These are phyloP conservation scores for Drosophila sp. DNA, from an alignment of 1,140 invertebrate species.

Conservation along the genomic window DNA sequence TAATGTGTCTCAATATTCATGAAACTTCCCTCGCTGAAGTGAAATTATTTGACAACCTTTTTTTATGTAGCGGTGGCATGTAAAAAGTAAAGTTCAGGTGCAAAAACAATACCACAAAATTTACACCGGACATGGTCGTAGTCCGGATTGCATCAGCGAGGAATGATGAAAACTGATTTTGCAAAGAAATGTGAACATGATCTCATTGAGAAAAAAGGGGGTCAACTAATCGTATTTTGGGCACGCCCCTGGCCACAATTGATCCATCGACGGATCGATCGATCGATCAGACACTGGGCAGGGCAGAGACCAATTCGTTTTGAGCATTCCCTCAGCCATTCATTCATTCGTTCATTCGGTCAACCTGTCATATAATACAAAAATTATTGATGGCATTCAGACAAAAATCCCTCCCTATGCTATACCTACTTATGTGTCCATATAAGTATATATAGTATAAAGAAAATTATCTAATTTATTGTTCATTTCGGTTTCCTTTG, in stretches of 20 bases:
- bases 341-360: slow-evolving; percentile 14
- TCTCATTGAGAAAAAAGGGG: no score
- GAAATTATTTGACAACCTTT: not conserved
- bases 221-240: no score
- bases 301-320: slow-evolving; percentile 25
- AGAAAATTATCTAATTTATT: slow-evolving; percentile 67
- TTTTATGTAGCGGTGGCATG: no score
- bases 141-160: not conserved
- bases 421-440: slow-evolving; percentile 14
- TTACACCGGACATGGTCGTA: slow-evolving; percentile 31
- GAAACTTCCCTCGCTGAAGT: not conserved
- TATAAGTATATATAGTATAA: slow-evolving; percentile 1
- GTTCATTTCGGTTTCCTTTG: slow-evolving; percentile 14
- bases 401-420: slow-evolving; percentile 18
- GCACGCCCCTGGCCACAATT: slow-evolving; percentile 12
- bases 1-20: no score
- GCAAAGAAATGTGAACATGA: no score
- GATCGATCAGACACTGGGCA: slow-evolving; percentile 24
- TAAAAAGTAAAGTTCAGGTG: slow-evolving; percentile 7
- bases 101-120: slow-evolving; percentile 27
- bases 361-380: slow-evolving; percentile 33
- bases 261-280: slow-evolving; percentile 9
- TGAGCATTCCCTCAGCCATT: slow-evolving; percentile 5
- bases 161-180: not conserved
- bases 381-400: slow-evolving; percentile 10